phyloP scores from a whole-genome alignment of 2,113 vertebrate species.

The Cryptomyrus ogoouensis region DNA sequence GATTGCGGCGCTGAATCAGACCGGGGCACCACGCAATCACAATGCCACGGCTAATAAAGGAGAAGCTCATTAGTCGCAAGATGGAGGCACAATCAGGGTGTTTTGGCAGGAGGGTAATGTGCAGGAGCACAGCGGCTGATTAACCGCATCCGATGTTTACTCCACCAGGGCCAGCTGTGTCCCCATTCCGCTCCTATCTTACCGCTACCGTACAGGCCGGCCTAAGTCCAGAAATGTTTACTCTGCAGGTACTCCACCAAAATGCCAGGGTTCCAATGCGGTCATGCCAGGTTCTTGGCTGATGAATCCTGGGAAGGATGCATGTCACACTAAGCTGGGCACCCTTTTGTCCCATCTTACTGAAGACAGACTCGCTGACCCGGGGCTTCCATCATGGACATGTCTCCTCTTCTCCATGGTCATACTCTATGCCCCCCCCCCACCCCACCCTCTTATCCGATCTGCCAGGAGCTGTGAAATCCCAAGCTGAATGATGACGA shows the following conservation, averaged over 20 bases:
- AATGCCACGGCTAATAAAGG: background rate
- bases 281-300: background rate
- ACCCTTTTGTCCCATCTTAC: background rate
- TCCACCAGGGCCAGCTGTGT: background rate
- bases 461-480: background rate
- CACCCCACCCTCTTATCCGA: background rate
- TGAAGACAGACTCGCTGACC: background rate
- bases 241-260: background rate
- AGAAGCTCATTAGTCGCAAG: background rate
- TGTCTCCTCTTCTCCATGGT: background rate
- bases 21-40: background rate
- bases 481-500: background rate
- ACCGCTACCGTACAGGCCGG: background rate
- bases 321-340: background rate
- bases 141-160: slow-evolving; percentile 3
- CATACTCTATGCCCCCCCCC: background rate
- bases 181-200: background rate
- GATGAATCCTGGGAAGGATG: background rate
- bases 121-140: background rate
- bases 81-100: background rate
- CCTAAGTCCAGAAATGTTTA: background rate
- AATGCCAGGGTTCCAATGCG: background rate
- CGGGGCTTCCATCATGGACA: background rate
- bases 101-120: slow-evolving; percentile 2
- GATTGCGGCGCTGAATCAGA: background rate